These are phyloP conservation scores for Istiophorus platypterus DNA, from an alignment of 2,113 vertebrate genomes.

Conservation along the genomic window DNA sequence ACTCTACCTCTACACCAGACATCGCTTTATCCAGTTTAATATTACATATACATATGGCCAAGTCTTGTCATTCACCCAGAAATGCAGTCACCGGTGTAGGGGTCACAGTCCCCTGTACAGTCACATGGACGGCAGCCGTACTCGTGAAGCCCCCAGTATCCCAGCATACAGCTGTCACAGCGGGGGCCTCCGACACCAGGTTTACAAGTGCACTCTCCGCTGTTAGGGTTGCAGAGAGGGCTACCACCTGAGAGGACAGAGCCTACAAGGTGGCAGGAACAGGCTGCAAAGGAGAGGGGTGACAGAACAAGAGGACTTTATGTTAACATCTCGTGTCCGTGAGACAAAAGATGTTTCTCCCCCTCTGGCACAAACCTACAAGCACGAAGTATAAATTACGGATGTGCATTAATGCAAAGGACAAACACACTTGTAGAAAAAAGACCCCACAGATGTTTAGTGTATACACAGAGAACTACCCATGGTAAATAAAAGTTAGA, in stretches of 20 bases:
- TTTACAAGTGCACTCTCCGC: constrained; percentile 93
- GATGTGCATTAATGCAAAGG: neutral
- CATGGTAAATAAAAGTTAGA: neutral
- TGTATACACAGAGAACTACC: constrained; percentile 13
- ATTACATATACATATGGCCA: constrained; percentile 25
- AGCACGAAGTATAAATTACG: neutral
- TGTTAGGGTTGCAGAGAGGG: constrained; percentile 87
- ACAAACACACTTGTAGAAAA: constrained; percentile 16
- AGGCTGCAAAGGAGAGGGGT: constrained; percentile 80
- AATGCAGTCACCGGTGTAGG: constrained; percentile 90
- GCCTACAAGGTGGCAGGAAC: constrained; percentile 91
- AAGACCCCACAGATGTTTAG: constrained; percentile 22
- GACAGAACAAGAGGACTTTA: constrained; percentile 33
- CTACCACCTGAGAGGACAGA: constrained; percentile 81
- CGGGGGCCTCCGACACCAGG: constrained; percentile 89
- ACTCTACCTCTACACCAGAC: constrained; percentile 8
- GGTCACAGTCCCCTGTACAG: constrained; percentile 91
- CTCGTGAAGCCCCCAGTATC: constrained; percentile 93
- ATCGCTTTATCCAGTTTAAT: constrained; percentile 18
- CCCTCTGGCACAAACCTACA: constrained; percentile 8
- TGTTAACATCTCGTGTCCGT: constrained; percentile 45
- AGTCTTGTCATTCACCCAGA: constrained; percentile 84
- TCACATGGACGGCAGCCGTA: constrained; percentile 92
- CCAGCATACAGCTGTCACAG: constrained; percentile 92
- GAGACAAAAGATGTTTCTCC: neutral